A percentile compares a stretch with the other conserved stretches of the same genome.
Conservation (phyloP, 1,140 invertebrate species). For the Atta cephalotes region DNA sequence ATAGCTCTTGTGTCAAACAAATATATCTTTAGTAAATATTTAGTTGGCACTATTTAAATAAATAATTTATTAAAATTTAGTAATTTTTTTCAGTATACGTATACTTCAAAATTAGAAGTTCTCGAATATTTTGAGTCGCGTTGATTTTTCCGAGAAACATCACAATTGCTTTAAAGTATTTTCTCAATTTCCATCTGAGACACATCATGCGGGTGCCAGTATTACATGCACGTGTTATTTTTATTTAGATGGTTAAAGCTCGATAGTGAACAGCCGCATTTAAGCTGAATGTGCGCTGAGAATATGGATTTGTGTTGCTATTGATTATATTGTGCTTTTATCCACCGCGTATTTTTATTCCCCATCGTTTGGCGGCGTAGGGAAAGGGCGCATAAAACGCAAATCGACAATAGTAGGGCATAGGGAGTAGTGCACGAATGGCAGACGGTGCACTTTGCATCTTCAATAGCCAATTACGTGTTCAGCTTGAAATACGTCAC, state of each 20-base stretch:
- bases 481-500: slow-evolving; percentile 39
- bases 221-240: neutral
- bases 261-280: neutral
- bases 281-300: neutral
- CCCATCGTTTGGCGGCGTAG: neutral
- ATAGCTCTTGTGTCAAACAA: too few relatives aligned
- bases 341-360: slow-evolving; percentile 33
- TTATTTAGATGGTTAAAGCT: neutral
- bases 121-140: neutral
- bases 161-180: neutral
- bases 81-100: too few relatives aligned
- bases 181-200: neutral
- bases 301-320: neutral
- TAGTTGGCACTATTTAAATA: too few relatives aligned
- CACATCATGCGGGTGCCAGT: neutral
- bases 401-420: slow-evolving; percentile 30
- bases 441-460: slow-evolving; percentile 59
- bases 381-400: slow-evolving; percentile 17
- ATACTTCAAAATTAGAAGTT: neutral
- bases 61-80: too few relatives aligned
- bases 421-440: slow-evolving; percentile 28
- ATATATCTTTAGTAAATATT: too few relatives aligned
- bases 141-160: neutral
- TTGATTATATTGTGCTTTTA: slow-evolving; percentile 28
- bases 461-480: slow-evolving; percentile 50